Evolutionary conservation across 2,797 vertebrate genomes (phyloP).

Genomic region (Notamacropus eugenii): DNA sequence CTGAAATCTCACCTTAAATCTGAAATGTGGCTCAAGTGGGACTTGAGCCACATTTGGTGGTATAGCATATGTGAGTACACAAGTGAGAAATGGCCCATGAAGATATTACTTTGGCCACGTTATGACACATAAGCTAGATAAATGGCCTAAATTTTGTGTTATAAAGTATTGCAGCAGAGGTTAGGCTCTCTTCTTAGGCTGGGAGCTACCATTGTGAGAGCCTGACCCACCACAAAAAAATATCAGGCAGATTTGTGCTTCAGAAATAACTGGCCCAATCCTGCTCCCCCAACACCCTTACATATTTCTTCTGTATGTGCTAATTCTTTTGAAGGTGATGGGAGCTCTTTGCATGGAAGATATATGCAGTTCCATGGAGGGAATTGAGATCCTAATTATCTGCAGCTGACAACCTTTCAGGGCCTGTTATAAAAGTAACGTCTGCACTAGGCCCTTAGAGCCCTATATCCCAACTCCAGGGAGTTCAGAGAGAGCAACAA

Average conservation of each 20-base stretch:
- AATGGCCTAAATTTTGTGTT: neutral
- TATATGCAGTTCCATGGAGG: constrained; percentile 73
- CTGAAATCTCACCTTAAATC: neutral
- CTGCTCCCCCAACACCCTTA: constrained; percentile 57
- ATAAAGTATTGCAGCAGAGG: neutral
- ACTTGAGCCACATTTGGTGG: neutral
- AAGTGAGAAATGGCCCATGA: constrained; percentile 21
- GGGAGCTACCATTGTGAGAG: constrained; percentile 14
- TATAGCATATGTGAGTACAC: neutral
- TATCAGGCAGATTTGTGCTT: constrained; percentile 48
- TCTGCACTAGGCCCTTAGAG: constrained; percentile 68
- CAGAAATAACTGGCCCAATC: constrained; percentile 44
- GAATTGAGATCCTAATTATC: constrained; percentile 82
- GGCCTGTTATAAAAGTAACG: constrained; percentile 79
- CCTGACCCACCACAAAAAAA: constrained; percentile 10
- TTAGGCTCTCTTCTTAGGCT: constrained; percentile 19
- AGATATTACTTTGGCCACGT: neutral
- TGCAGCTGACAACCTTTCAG: constrained; percentile 80
- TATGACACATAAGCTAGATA: neutral
- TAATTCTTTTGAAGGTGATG: constrained; percentile 81
- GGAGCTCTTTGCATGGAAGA: constrained; percentile 75
- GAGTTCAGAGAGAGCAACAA: constrained; percentile 71
- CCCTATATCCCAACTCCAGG: constrained; percentile 71
- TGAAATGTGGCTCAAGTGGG: constrained; percentile 28
- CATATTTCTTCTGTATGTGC: constrained; percentile 66